Evolutionary conservation across 1,140 invertebrate species (phyloP).

Genomic region (Branchinecta lynchi): DNA sequence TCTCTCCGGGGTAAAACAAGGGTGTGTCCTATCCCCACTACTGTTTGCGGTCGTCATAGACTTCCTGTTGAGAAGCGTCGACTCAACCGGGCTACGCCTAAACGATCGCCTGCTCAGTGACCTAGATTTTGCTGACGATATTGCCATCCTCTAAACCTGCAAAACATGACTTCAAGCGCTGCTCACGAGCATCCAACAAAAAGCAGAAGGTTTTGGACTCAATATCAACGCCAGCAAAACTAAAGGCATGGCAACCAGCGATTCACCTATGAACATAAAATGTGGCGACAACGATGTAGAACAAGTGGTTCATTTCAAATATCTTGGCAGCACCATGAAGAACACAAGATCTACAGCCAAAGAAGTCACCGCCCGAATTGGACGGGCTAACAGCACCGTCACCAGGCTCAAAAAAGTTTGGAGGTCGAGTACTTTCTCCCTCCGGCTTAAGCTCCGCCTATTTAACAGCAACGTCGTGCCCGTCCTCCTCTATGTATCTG

Average conservation of each 20-base stretch:
- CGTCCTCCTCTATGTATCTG: slow-evolving; percentile 8
- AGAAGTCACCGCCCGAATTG: too few relatives aligned
- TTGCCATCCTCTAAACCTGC: too few relatives aligned
- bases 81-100: too few relatives aligned
- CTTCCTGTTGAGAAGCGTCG: slow-evolving; percentile 4
- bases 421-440: too few relatives aligned
- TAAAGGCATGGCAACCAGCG: slow-evolving; percentile 4
- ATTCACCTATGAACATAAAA: slow-evolving; percentile 3
- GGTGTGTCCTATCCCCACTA: slow-evolving; percentile 4
- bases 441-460: slow-evolving; percentile 8
- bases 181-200: too few relatives aligned
- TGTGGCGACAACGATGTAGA: slow-evolving; percentile 8
- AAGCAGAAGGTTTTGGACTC: too few relatives aligned
- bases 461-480: not conserved
- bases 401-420: too few relatives aligned
- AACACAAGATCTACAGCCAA: slow-evolving; percentile 8
- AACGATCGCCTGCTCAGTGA: too few relatives aligned
- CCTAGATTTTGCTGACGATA: too few relatives aligned
- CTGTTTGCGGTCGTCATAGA: not conserved
- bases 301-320: slow-evolving; percentile 4
- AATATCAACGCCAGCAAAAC: too few relatives aligned
- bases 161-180: too few relatives aligned
- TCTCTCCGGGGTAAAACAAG: not conserved
- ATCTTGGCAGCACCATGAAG: not conserved
- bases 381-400: too few relatives aligned